Evolutionary conservation across 2,888 invertebrate species (phyloP).

Genomic region (Hecatera dysodea): DNA sequence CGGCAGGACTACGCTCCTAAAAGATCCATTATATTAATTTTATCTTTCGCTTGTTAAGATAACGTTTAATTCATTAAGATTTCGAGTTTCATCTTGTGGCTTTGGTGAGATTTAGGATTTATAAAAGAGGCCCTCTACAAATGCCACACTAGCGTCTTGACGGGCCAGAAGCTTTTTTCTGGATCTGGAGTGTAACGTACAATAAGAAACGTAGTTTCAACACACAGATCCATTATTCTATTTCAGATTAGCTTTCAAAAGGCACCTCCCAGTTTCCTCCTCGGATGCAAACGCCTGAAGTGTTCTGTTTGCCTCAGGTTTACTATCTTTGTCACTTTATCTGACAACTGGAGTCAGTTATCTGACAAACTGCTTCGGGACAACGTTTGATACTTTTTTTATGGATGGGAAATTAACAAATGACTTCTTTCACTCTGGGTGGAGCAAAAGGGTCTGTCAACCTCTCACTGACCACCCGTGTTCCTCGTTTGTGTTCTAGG

Average conservation of each 20-base stretch:
- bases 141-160: no score
- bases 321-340: constrained; percentile 11
- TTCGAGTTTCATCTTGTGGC: not conserved
- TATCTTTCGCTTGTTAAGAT: constrained; percentile 19
- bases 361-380: no score
- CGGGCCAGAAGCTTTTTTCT: no score
- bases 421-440: no score
- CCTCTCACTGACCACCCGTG: no score
- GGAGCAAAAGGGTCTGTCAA: no score
- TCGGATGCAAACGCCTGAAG: constrained; percentile 11
- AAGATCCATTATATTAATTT: constrained; percentile 13
- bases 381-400: not conserved
- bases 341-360: no score
- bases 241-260: constrained; percentile 11
- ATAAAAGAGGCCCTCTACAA: no score
- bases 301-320: constrained; percentile 30
- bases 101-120: not conserved
- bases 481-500: no score
- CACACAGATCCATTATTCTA: not conserved
- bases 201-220: no score
- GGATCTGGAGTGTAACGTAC: no score
- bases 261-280: not conserved
- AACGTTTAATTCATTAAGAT: not conserved
- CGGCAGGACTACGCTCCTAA: constrained; percentile 1
- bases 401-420: no score